phyloP scores from a whole-genome alignment of 1,140 invertebrate genomes.

The Xylocopa sonorina region DNA sequence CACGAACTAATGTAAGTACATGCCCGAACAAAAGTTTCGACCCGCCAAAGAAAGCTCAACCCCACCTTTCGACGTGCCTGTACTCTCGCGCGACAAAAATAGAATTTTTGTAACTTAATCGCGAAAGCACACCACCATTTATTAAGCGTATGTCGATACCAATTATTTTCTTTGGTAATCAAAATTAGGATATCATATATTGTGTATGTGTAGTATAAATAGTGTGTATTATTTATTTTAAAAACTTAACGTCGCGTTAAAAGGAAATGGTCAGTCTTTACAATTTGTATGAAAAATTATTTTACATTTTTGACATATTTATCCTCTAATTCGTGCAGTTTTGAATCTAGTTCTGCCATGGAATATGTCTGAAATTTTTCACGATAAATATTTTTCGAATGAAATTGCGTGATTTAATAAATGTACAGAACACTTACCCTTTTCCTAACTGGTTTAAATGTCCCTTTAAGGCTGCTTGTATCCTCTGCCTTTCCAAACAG shows the following conservation, averaged over 20 bases:
- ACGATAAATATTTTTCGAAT: neutral
- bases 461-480: conserved; percentile 42
- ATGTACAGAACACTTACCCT: conserved; percentile 52
- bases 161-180: neutral
- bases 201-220: too few species aligned
- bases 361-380: conserved; percentile 73
- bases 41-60: neutral
- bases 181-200: neutral
- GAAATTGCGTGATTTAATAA: conserved; percentile 10
- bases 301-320: conserved; percentile 71
- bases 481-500: conserved; percentile 39
- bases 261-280: neutral
- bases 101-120: neutral
- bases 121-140: neutral
- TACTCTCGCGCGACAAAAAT: neutral
- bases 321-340: conserved; percentile 73
- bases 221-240: conserved; percentile 8
- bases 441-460: conserved; percentile 57
- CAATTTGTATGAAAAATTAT: conserved; percentile 24
- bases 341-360: conserved; percentile 71
- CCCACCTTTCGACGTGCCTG: conserved; percentile 4
- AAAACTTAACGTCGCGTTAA: neutral
- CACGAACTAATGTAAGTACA: conserved; percentile 71
- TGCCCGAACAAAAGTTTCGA: conserved; percentile 61
- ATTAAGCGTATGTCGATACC: neutral